Conservation (phyloP, 2,888 invertebrate genomes). For the Andrena marginata region DNA sequence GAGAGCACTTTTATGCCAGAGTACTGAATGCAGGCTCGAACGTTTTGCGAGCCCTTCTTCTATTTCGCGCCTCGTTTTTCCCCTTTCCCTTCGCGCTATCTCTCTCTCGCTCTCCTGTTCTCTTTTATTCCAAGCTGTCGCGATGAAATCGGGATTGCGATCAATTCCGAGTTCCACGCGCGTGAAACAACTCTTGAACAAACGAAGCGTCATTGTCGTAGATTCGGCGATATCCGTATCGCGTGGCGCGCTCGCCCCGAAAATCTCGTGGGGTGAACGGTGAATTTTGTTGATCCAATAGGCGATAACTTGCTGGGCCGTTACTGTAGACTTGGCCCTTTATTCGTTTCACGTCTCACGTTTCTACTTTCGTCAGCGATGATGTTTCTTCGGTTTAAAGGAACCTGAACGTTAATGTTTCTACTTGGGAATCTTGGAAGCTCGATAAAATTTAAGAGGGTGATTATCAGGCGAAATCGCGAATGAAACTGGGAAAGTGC, state of each 20-base stretch:
- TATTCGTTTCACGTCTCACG: conserved; percentile 10
- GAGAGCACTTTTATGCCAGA: conserved; percentile 38
- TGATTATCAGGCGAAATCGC: neutral
- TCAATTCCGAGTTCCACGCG: neutral
- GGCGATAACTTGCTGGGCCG: neutral
- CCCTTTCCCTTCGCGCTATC: neutral
- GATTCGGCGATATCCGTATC: neutral
- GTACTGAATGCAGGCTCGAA: conserved; percentile 43
- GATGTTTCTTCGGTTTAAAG: conserved; percentile 23
- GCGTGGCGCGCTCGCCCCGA: neutral
- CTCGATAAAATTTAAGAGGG: conserved; percentile 8
- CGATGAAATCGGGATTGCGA: conserved; percentile 26
- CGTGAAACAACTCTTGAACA: neutral
- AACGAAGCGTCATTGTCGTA: conserved; percentile 24
- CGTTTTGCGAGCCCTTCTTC: conserved; percentile 25
- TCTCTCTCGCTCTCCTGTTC: neutral
- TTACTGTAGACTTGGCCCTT: neutral
- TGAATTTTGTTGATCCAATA: conserved; percentile 17
- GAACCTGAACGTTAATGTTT: conserved; percentile 15
- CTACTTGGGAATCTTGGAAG: neutral
- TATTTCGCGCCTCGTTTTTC: conserved; percentile 11
- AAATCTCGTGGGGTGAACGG: conserved; percentile 6
- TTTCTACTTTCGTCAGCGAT: neutral
- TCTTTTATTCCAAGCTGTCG: neutral
- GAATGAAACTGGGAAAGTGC: neutral